Conservation (phyloP, 2,797 vertebrate genomes). For the Picus viridis region DNA sequence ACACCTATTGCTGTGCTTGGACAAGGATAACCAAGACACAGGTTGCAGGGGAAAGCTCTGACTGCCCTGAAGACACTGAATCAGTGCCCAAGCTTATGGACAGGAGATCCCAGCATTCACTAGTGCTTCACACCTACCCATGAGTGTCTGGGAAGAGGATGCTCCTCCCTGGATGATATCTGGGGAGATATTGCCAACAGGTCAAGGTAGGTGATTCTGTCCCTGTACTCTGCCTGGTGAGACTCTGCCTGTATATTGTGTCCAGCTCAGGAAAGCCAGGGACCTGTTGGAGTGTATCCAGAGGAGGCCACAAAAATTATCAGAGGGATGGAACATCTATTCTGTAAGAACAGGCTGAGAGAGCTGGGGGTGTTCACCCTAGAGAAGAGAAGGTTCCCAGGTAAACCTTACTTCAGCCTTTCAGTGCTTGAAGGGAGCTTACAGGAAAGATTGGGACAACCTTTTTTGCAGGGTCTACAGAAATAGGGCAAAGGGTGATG, state of each 20-base stretch:
- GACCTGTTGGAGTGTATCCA: accelerated
- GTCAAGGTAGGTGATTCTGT: accelerated
- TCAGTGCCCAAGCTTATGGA: accelerated
- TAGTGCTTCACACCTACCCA: neutral
- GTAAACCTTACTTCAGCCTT: neutral
- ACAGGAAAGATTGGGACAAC: neutral
- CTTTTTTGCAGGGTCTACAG: accelerated
- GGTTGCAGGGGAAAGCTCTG: neutral
- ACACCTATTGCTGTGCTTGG: neutral
- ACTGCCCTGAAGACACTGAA: accelerated
- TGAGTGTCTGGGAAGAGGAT: neutral
- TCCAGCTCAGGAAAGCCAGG: accelerated
- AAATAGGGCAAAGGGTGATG: accelerated
- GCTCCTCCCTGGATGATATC: neutral
- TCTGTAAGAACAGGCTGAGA: neutral
- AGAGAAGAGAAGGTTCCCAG: neutral
- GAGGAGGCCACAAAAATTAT: accelerated
- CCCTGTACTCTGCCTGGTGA: accelerated
- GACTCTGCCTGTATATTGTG: accelerated
- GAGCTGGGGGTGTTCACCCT: neutral
- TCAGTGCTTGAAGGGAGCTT: accelerated
- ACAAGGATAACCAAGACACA: neutral
- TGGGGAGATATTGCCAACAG: neutral
- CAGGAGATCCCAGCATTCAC: neutral
- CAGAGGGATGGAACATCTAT: neutral